Evolutionary conservation across 2,888 invertebrate genomes (phyloP).

Genomic region (Stenotaenia linearis): DNA sequence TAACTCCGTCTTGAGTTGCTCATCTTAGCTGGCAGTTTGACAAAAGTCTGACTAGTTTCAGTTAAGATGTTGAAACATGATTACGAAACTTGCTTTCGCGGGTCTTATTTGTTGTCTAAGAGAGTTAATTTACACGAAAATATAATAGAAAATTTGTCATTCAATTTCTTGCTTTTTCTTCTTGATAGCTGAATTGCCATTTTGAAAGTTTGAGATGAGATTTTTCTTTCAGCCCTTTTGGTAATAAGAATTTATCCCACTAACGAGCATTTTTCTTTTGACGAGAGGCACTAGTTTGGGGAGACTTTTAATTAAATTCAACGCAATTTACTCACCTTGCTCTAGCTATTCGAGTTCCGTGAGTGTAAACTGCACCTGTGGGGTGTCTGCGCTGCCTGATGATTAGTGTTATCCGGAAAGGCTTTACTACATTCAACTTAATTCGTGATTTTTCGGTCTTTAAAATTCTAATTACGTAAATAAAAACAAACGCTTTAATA

Average conservation of each 20-base stretch:
- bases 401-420: constrained; percentile 7
- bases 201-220: background rate
- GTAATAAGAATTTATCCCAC: background rate
- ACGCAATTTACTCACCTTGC: constrained; percentile 21
- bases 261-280: constrained; percentile 12
- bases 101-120: too few species aligned
- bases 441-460: background rate
- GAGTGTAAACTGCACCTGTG: constrained; percentile 12
- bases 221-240: background rate
- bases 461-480: background rate
- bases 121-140: too few species aligned
- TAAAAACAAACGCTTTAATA: background rate
- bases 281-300: background rate
- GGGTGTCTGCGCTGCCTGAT: constrained; percentile 1
- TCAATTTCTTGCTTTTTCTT: background rate
- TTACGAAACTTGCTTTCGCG: background rate
- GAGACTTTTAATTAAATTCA: constrained; percentile 13
- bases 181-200: background rate
- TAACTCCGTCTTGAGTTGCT: constrained; percentile 19
- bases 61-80: constrained; percentile 10
- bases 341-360: background rate
- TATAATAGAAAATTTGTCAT: too few species aligned
- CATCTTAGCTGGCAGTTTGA: constrained; percentile 24
- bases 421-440: background rate
- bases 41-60: constrained; percentile 3